Conservation (phyloP, 2,888 invertebrate genomes). For the Athalia cordata region DNA sequence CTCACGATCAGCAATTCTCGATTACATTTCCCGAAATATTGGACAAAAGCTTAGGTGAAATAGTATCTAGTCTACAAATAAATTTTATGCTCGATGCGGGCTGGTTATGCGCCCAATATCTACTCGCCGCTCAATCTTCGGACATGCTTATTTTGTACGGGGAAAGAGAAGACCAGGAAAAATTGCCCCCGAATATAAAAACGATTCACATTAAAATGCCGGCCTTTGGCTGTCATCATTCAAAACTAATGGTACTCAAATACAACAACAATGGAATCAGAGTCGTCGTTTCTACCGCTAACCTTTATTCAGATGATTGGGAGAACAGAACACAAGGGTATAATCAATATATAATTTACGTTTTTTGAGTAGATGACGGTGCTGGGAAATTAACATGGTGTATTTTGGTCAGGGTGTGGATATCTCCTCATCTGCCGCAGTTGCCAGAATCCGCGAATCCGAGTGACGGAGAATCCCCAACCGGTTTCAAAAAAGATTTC, state of each 20-base stretch:
- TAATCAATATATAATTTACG: slow-evolving; percentile 16
- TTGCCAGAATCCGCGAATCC: slow-evolving; percentile 76
- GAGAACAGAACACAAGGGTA: slow-evolving; percentile 94
- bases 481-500: slow-evolving; percentile 87
- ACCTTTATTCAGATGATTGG: slow-evolving; percentile 95
- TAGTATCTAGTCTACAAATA: slow-evolving; percentile 87
- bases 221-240: slow-evolving; percentile 66
- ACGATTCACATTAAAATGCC: slow-evolving; percentile 59
- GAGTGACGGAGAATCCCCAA: slow-evolving; percentile 85
- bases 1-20: slow-evolving; percentile 80
- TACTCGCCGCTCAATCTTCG: slow-evolving; percentile 83
- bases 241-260: slow-evolving; percentile 90
- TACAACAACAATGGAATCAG: slow-evolving; percentile 89
- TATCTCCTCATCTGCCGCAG: slow-evolving; percentile 86
- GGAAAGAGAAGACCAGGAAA: slow-evolving; percentile 55
- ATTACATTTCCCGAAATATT: slow-evolving; percentile 87
- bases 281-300: slow-evolving; percentile 93
- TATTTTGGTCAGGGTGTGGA: slow-evolving; percentile 82
- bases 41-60: slow-evolving; percentile 84
- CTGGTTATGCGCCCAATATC: slow-evolving; percentile 92
- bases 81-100: slow-evolving; percentile 95
- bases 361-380: no score
- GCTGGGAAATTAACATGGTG: no score
- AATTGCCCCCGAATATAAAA: slow-evolving; percentile 60
- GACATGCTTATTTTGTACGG: slow-evolving; percentile 62